Evolutionary conservation across 2,113 vertebrate species (phyloP).

Genomic region (Zosterops pallidus): DNA sequence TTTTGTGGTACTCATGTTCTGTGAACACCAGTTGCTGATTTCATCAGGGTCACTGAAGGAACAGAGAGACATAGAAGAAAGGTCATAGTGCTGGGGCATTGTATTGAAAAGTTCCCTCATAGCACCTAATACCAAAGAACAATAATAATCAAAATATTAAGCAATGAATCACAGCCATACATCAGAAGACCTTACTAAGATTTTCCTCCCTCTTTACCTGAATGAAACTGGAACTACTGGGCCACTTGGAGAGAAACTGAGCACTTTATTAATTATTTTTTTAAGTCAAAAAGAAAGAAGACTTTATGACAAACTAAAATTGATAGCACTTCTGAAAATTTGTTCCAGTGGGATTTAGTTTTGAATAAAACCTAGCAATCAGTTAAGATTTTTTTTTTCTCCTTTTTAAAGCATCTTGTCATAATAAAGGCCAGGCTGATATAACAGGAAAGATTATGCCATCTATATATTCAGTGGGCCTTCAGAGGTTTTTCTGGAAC

Average conservation of each 20-base stretch:
- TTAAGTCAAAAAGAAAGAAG: neutral
- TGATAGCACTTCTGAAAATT: neutral
- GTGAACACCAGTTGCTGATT: neutral
- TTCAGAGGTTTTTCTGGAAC: neutral
- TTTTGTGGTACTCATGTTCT: neutral
- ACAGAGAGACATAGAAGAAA: neutral
- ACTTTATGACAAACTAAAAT: neutral
- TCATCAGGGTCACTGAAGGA: neutral
- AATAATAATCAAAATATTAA: neutral
- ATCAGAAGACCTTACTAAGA: neutral
- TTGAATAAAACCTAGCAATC: neutral
- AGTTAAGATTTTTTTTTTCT: neutral
- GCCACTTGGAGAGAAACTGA: neutral
- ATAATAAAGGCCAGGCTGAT: neutral
- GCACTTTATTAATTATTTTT: neutral
- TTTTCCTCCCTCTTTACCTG: neutral
- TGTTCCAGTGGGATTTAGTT: neutral
- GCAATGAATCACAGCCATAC: neutral
- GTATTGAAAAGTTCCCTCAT: neutral
- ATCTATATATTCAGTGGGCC: fast-evolving
- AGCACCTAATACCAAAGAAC: neutral
- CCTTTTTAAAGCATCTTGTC: neutral
- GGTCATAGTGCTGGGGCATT: neutral
- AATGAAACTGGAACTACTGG: neutral
- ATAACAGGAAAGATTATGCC: neutral